Evolutionary conservation across 2,113 vertebrate species (phyloP), one percentile per base, ranked within the genome.

Genomic region (Lepus europaeus): DNA sequence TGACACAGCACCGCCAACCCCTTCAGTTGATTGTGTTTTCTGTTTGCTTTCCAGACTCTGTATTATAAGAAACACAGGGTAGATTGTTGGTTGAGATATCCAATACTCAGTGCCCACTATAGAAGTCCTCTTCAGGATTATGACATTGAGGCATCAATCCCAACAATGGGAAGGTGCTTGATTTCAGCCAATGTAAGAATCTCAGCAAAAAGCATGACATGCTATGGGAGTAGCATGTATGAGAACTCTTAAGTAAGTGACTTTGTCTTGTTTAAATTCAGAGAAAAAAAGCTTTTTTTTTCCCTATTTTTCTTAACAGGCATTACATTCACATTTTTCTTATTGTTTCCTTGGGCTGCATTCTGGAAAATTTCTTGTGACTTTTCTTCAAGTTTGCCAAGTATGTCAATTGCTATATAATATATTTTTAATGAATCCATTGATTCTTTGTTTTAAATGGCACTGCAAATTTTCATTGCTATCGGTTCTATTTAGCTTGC

Each of bases 1-100:
- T 99, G 98, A 99, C 99, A 98, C 95, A 97, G 98, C 98, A 97
- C 98, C 97, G 96, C 98, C 98, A 97, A 97, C 98, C 98, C 98
- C 98, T 98, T 97, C 45, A 7, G 33, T 39, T 74, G n/a, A 22
- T 89, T 68, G 66, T 36, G 61, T 81, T 70, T 90, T 90, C 16
- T 16, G 69, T 69, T 82, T 90, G 33, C 11, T 81, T 81, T 72
- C n/a, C n/a, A 90, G 9, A 72, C 6, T 72, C 19, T 63, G 66
- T 1, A n/a, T 31, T 72, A 70, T 1, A 39, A n/a, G 16, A 64
- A 78, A 31, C 9, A 53, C n/a, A 86, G 13, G 13, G 10, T 36
- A 77, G 51, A 89, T 72, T 72, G 20, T 64, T 70, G 22, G 9
- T 76, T 59, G 33, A 94, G 6, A 36, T n/a, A 77, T 78, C 12